These are phyloP conservation scores for Syngnathus acus DNA, from an alignment of 2,797 vertebrate genomes.

Conservation along the genomic window DNA sequence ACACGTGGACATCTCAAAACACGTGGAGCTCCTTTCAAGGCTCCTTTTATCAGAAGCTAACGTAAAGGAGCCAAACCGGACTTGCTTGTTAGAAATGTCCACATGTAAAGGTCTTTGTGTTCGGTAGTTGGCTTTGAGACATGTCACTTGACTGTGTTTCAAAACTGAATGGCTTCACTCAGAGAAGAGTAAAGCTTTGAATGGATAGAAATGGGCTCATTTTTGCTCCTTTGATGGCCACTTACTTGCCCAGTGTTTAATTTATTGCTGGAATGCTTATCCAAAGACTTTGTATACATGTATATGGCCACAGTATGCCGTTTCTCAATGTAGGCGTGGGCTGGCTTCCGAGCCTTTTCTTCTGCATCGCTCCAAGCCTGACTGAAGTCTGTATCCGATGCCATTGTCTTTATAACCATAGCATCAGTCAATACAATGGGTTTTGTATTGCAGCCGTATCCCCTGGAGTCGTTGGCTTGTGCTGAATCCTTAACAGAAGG, in stretches of 20 bases:
- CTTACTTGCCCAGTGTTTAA: not conserved
- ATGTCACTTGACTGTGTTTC: slow-evolving; percentile 32
- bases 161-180: slow-evolving; percentile 38
- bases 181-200: slow-evolving; percentile 21
- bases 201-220: not conserved
- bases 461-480: slow-evolving; percentile 1
- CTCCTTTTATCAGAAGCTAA: slow-evolving; percentile 11
- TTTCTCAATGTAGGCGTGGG: slow-evolving; percentile 27
- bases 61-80: slow-evolving; percentile 32
- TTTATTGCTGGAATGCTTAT: not conserved
- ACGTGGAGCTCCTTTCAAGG: not conserved
- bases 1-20: slow-evolving; percentile 34
- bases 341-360: slow-evolving; percentile 14
- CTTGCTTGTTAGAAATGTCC: slow-evolving; percentile 13
- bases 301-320: slow-evolving; percentile 21
- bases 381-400: slow-evolving; percentile 10
- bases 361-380: slow-evolving; percentile 16
- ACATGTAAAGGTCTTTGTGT: slow-evolving; percentile 14
- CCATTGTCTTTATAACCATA: slow-evolving; percentile 4
- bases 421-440: slow-evolving; percentile 14
- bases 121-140: slow-evolving; percentile 18
- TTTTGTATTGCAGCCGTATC: slow-evolving; percentile 15
- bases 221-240: not conserved
- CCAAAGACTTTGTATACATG: slow-evolving; percentile 11
- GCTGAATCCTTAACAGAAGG: slow-evolving; percentile 8